Evolutionary conservation across 2,113 vertebrate species (phyloP), one percentile per base, ranked within the genome.

Genomic region (Aptenodytes forsteri): DNA sequence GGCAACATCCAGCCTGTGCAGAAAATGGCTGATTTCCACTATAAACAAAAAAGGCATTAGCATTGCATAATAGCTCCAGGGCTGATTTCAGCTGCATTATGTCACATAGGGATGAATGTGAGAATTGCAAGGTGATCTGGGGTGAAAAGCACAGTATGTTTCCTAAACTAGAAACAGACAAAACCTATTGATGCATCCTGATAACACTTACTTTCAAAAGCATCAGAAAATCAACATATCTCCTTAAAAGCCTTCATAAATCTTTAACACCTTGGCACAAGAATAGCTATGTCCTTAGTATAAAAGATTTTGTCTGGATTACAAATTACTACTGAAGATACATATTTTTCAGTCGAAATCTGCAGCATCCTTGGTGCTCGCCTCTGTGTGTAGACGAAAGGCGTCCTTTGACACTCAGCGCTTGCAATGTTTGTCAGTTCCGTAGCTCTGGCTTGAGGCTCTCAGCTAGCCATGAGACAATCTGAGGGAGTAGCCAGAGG

Each of bases 51-150:
- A 73, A 93, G 54, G 23, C 78, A 81, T 97, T 96, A 96, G 75
- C 89, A 94, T 90, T 96, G 84, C 96, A 90, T 93, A 96, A 91
- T 95, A 90, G 94, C 93, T 90, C 32, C 84, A 81, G 96, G 97
- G 93, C 84, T 93, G 78, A 71, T 96, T 97, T 97, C 94, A 90
- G 81, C 91, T 90, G 78, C 85, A 78, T 90, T 95, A 92, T 96
- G 90, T 97, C 95, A 93, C 71, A 96, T 88, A 96, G 47, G 50
- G 87, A 94, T 89, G 86, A 94, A 90, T 83, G 89, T 93, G 95
- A 96, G 91, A 96, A 97, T 55, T 94, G 84, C 93, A 96, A 96
- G 91, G 91, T 96, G 96, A 96, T 94, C 71, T 93, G 42, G 89
- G 94, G 94, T 96, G 95, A 96, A 90, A 91, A 90, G 66, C 87